Evolutionary conservation across 2,113 vertebrate species (phyloP).

Genomic region (Ptyas mucosa): DNA sequence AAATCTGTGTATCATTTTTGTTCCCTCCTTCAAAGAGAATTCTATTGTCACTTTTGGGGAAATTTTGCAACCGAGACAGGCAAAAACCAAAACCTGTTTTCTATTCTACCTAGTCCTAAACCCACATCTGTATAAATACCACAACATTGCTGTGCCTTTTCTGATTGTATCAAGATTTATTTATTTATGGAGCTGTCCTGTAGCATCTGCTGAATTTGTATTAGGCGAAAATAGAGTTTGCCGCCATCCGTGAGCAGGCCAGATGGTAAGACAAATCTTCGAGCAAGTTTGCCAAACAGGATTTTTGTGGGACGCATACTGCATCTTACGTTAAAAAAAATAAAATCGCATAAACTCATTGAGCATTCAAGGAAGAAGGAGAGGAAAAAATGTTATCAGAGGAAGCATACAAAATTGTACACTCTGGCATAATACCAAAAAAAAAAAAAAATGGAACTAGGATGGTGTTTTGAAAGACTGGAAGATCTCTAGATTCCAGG

Average conservation of each 20-base stretch:
- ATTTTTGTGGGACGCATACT: neutral
- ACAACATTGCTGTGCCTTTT: neutral
- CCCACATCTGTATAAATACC: neutral
- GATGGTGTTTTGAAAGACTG: neutral
- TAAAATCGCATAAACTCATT: neutral
- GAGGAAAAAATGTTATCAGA: too few species aligned
- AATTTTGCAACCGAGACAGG: neutral
- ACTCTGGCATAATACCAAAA: neutral
- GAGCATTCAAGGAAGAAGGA: neutral
- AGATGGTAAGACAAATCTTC: conserved; percentile 8
- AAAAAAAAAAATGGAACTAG: neutral
- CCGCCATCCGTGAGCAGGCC: neutral
- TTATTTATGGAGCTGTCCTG: conserved; percentile 3
- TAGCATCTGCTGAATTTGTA: conserved; percentile 9
- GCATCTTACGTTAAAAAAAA: neutral
- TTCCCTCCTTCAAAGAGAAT: neutral
- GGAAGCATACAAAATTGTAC: neutral
- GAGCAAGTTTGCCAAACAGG: neutral
- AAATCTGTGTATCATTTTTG: neutral
- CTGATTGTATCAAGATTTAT: conserved; percentile 10
- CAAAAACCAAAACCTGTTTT: neutral
- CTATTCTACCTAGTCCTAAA: neutral
- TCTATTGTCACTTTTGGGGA: neutral
- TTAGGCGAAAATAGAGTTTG: neutral
- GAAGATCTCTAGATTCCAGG: neutral